A percentile compares a stretch with the other conserved stretches of the same genome.
Evolutionary conservation across 2,113 vertebrate species (phyloP).

Genomic region (Nipponia nippon): DNA sequence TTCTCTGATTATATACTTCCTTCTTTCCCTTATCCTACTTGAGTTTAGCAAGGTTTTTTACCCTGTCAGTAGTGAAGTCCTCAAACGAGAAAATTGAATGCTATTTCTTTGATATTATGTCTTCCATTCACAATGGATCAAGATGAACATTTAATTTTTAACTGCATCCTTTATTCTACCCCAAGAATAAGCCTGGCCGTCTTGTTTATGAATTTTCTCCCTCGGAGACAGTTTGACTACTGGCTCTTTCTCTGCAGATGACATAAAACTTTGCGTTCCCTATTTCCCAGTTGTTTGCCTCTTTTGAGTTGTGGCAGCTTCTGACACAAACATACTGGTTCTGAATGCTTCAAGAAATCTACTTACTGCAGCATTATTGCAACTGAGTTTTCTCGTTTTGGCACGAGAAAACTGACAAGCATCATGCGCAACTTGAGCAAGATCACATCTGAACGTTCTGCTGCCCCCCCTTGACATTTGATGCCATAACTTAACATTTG

Average conservation of each 20-base stretch:
- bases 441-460: background rate
- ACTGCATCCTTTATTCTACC: background rate
- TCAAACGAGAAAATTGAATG: background rate
- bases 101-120: background rate
- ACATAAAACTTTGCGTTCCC: background rate
- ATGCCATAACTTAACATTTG: slow-evolving; percentile 49
- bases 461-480: background rate
- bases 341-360: background rate
- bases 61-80: background rate
- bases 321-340: background rate
- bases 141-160: background rate
- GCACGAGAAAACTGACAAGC: background rate
- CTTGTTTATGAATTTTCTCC: background rate
- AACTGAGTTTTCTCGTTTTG: background rate
- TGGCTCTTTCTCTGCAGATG: background rate
- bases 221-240: background rate
- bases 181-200: background rate
- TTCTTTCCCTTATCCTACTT: background rate
- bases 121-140: background rate
- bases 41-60: background rate
- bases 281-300: background rate
- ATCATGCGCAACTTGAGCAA: background rate
- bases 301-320: background rate
- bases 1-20: background rate
- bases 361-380: background rate